Conservation (phyloP, 2,888 invertebrate genomes). For the Invenusta paracnida region DNA sequence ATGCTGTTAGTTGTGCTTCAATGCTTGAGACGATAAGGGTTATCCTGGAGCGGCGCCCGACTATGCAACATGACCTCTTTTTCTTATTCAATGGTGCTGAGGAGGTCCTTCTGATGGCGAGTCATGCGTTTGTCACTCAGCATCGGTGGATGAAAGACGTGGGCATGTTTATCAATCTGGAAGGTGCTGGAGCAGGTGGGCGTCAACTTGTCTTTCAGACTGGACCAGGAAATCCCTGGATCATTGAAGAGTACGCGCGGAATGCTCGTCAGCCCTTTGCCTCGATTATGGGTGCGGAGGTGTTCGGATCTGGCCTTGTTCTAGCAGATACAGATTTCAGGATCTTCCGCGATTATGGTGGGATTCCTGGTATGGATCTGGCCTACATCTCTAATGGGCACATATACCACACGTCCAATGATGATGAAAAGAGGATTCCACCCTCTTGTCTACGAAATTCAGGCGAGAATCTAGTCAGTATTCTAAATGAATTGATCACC, state of each 20-base stretch:
- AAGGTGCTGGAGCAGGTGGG: constrained; percentile 86
- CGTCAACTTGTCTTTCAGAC: constrained; percentile 83
- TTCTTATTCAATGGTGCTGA: constrained; percentile 85
- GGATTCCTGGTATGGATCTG: constrained; percentile 78
- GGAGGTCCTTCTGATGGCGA: constrained; percentile 75
- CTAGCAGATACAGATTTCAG: constrained; percentile 89
- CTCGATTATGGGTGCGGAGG: constrained; percentile 71
- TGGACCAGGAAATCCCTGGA: constrained; percentile 64
- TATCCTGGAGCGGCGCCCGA: constrained; percentile 62
- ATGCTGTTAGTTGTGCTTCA: constrained; percentile 79
- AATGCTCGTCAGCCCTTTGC: constrained; percentile 78
- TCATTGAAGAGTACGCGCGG: constrained; percentile 66
- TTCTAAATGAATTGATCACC: constrained; percentile 63
- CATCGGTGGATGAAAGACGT: constrained; percentile 79
- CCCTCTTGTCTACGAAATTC: constrained; percentile 73
- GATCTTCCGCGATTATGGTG: constrained; percentile 80
- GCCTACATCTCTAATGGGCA: constrained; percentile 87
- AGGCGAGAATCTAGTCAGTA: constrained; percentile 77
- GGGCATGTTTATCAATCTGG: constrained; percentile 78
- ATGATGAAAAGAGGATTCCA: constrained; percentile 74
- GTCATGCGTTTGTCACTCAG: constrained; percentile 83
- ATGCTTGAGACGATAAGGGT: constrained; percentile 74
- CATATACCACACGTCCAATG: constrained; percentile 84
- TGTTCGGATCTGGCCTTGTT: constrained; percentile 80
- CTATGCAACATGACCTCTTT: constrained; percentile 71